A percentile compares a stretch with the other conserved stretches of the same genome.
These are phyloP conservation scores for Coelopa frigida DNA, from an alignment of 1,140 invertebrate species.

Conservation along the genomic window DNA sequence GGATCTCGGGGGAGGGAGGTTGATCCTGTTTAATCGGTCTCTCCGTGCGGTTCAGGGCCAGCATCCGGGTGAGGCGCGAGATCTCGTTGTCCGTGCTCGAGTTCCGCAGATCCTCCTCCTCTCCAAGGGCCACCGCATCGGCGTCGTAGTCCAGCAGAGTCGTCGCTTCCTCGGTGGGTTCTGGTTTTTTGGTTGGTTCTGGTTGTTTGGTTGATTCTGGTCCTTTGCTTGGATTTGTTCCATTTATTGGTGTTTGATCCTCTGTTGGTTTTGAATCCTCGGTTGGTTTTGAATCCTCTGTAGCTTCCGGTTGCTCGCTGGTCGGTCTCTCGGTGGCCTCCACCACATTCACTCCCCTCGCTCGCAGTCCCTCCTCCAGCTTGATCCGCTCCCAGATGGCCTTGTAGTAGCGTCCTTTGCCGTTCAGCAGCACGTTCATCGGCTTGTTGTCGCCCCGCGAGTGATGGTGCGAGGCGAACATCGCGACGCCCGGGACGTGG, in stretches of 20 bases:
- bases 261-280: too few relatives aligned
- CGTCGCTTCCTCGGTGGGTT: too few relatives aligned
- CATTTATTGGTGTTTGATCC: too few relatives aligned
- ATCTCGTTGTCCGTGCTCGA: not conserved
- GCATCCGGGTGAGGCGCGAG: constrained; percentile 5
- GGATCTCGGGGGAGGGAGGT: not conserved
- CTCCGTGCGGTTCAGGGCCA: not conserved
- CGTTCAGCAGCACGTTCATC: constrained; percentile 69
- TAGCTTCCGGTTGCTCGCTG: too few relatives aligned
- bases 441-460: constrained; percentile 73
- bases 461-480: constrained; percentile 72
- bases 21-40: not conserved
- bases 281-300: too few relatives aligned
- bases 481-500: constrained; percentile 57
- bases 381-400: constrained; percentile 35
- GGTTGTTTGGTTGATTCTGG: too few relatives aligned
- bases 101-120: too few relatives aligned
- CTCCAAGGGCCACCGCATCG: too few relatives aligned
- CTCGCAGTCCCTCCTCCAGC: not conserved
- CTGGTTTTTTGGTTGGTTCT: too few relatives aligned
- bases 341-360: not conserved
- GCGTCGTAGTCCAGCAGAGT: too few relatives aligned
- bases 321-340: too few relatives aligned
- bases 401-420: constrained; percentile 54
- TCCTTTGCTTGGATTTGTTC: too few relatives aligned